Base-by-base conservation (phyloP, 2,113 vertebrate genomes). In the Indicator indicator region DNA sequence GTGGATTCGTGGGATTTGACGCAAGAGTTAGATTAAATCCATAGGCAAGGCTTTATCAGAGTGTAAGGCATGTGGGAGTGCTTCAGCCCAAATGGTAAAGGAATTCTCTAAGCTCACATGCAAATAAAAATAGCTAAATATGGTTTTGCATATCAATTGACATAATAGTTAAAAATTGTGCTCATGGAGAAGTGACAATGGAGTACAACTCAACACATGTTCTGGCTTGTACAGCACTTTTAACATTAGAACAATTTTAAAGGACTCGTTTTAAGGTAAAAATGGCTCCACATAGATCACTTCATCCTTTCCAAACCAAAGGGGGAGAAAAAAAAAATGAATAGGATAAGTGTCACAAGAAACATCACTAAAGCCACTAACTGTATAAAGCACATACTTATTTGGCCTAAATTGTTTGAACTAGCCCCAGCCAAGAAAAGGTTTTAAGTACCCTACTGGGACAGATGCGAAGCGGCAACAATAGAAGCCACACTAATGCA, bases 401-500 rank as follows among this genome's bases (percentile, higher is more conserved):
- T 98, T 98, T 97, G 97, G 95, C 97, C 97, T 98, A 98, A 98
- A 98, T 96, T 98, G 98, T 97, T 98, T 98, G 98, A 98, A 98
- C 96, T 97, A 96, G 94, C 93, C 95, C 95, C 59, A 46, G 97
- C 97, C 98, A 97, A 98, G 96, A 96, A 96, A 97, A 97, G 97
- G 98, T 98, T 98, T 98, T 98, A 98, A 98, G 97, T 98, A 97
- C 97, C 97, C 98, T 97, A 97, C 97, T 97, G 97, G 98, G 98
- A 98, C 97, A 98, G 97, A 98, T 97, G 97, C 96, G 94, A 97
- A 97, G 97, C 98, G 96, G 97, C 97, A 96, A 98, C 98, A 98
- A 98, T 97, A 98, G 98, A 98, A 98, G 97, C 94, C 97, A 95
- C 97, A 97, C 98, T 98, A 98, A 98, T 98, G 97, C 97, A 97